Evolutionary conservation across 2,888 invertebrate genomes (phyloP), one percentile per base, ranked within the genome.

Genomic region (Synergus itoensis): DNA sequence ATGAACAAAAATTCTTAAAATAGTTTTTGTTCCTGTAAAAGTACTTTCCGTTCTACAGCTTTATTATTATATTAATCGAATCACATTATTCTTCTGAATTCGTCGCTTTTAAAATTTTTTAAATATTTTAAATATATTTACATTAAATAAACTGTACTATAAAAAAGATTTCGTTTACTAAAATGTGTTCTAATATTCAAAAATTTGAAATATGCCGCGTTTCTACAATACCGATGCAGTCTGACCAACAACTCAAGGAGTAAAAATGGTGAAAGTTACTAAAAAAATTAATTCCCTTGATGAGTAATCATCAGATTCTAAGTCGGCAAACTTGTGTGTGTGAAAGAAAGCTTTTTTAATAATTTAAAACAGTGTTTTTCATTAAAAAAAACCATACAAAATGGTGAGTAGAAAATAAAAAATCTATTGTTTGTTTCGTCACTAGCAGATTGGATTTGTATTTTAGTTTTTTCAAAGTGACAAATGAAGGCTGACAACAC

Each of bases 401-500:
- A 73, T 73, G 73, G 73, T 73, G 12, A 53, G 73, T 73, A n/a
- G 36, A n/a, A 36, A 40, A 12, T 73, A 36, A n/a, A n/a, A n/a
- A 53, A 7, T 48, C 0, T 0, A 53, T 16, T 36, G 48, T 53
- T n/a, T 9, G 16, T 12, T 57, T 53, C 8, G n/a, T n/a, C 28
- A 48, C 2, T 1, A n/a, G 36, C n/a, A 57, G 9, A 57, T 40
- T 73, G 53, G 36, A n/a, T 11, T 28, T n/a, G 36, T 9, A 73
- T 53, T 73, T 36, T 53, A 9, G 28, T 48, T 28, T 53, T 48
- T 73, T 28, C 28, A 11, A 73, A 73, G 21, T 57, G 53, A 73
- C 53, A 73, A 53, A 73, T 73, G 53, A 73, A 73, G n/a, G 53
- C 45, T 73, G 53, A 73, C 48, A 73, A 53, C 73, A 73, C 73